A percentile compares a stretch with the other conserved stretches of the same genome.
phyloP scores from a whole-genome alignment of 35 echinoderm and acorn worm genomes.

The Ptychodera flava region DNA sequence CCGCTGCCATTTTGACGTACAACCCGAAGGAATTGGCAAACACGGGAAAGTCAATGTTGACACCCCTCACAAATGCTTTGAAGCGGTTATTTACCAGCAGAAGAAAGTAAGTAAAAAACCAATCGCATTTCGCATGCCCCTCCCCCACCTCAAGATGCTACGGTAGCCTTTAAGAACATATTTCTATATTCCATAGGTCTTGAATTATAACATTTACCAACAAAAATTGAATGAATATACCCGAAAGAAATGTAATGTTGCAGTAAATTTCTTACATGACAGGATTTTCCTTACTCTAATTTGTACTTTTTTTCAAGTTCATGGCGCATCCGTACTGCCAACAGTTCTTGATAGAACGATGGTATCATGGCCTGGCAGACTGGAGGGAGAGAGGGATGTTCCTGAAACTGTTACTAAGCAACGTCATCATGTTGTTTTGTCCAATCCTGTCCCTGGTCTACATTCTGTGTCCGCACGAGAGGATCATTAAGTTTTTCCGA shows the following conservation, averaged over 20 bases:
- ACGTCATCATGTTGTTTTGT: not conserved
- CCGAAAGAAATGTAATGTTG: no score
- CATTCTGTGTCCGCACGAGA: not conserved
- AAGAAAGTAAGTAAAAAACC: slow-evolving; percentile 1
- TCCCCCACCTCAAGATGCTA: no score
- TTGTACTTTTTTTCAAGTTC: not conserved
- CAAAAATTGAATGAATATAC: no score
- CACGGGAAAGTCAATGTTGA: not conserved
- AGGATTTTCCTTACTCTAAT: no score
- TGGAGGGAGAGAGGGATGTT: not conserved
- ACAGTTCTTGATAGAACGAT: not conserved
- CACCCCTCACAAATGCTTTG: not conserved
- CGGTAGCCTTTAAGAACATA: no score
- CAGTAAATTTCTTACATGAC: no score
- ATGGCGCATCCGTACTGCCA: not conserved
- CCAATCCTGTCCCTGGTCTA: not conserved
- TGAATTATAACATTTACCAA: no score
- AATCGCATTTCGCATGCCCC: no score
- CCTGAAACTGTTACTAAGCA: not conserved
- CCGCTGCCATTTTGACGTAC: not conserved
- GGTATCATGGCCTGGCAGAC: not conserved
- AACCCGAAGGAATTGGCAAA: not conserved
- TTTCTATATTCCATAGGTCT: no score
- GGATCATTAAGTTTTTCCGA: not conserved
- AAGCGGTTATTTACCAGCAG: not conserved